phyloP scores from a whole-genome alignment of 1,140 invertebrate genomes.

The Meteorus sp. region DNA sequence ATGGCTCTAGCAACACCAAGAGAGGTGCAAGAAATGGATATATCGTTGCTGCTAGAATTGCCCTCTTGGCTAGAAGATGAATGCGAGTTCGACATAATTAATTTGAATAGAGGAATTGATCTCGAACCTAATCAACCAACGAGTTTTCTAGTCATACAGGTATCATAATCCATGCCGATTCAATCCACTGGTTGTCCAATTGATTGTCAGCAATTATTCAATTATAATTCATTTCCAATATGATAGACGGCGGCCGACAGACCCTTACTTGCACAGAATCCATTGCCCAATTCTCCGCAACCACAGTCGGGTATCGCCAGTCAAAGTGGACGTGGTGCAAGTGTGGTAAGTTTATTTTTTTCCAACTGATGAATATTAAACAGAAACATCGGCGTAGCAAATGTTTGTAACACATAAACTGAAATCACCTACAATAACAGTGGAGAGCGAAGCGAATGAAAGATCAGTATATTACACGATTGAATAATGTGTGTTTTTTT shows the following conservation, averaged over 20 bases:
- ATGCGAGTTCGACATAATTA: slow-evolving; percentile 93
- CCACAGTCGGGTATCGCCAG: slow-evolving; percentile 67
- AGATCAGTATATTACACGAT: too few relatives aligned
- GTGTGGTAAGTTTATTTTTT: slow-evolving; percentile 71
- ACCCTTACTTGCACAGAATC: slow-evolving; percentile 58
- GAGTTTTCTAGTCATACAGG: slow-evolving; percentile 91
- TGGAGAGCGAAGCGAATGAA: too few relatives aligned
- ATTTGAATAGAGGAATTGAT: slow-evolving; percentile 76
- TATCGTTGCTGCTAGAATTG: slow-evolving; percentile 83
- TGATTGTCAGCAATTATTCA: too few relatives aligned
- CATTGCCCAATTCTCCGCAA: slow-evolving; percentile 65
- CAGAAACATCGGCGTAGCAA: background rate
- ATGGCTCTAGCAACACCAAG: slow-evolving; percentile 92
- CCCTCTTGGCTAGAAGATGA: slow-evolving; percentile 93
- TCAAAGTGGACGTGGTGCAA: slow-evolving; percentile 84
- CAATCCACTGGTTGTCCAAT: too few relatives aligned
- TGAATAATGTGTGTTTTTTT: too few relatives aligned
- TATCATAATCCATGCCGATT: too few relatives aligned
- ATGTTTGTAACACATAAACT: too few relatives aligned
- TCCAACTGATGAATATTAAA: slow-evolving; percentile 1
- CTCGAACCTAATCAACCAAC: slow-evolving; percentile 69
- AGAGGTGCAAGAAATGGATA: slow-evolving; percentile 97
- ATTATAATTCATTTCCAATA: background rate
- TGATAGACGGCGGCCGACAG: slow-evolving; percentile 70
- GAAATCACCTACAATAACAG: too few relatives aligned